Evolutionary conservation across 2,888 invertebrate species (phyloP).

Genomic region (Coelinius sp.): DNA sequence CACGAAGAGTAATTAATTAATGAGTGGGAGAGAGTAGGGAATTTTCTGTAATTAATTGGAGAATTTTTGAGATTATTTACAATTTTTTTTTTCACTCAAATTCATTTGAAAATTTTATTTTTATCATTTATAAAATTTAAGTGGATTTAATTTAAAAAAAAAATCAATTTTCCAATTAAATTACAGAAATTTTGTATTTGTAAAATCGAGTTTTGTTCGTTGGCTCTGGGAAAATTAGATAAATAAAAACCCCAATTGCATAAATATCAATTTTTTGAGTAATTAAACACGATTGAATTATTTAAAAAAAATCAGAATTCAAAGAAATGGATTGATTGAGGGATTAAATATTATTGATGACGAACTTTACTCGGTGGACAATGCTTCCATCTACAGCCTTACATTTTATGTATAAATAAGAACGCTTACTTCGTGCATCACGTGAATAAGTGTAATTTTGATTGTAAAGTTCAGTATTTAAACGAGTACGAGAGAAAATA

Average conservation of each 20-base stretch:
- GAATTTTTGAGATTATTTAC: not conserved
- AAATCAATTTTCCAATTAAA: not conserved
- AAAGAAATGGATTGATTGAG: not conserved
- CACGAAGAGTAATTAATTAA: not conserved
- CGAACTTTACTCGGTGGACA: conserved; percentile 36
- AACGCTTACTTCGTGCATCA: conserved; percentile 16
- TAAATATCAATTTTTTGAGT: not conserved
- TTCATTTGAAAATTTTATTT: not conserved
- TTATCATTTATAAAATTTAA: no score
- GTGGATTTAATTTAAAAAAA: no score
- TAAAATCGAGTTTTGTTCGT: not conserved
- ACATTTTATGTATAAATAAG: conserved; percentile 41
- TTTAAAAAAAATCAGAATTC: not conserved
- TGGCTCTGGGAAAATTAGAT: not conserved
- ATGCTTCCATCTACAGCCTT: conserved; percentile 66
- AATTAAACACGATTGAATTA: not conserved
- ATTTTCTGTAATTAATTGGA: not conserved
- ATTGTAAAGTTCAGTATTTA: conserved; percentile 20
- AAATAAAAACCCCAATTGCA: not conserved
- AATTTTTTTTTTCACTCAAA: not conserved
- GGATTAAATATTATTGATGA: not conserved
- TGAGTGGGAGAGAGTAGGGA: not conserved
- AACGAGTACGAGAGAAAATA: not conserved
- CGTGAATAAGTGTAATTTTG: conserved; percentile 26
- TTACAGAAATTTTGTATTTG: conserved; percentile 13